Percentiles rank a stretch among this genome's conserved stretches.
These are phyloP conservation scores for Macaria liturata DNA, from an alignment of 2,888 invertebrate genomes.

Conservation along the genomic window DNA sequence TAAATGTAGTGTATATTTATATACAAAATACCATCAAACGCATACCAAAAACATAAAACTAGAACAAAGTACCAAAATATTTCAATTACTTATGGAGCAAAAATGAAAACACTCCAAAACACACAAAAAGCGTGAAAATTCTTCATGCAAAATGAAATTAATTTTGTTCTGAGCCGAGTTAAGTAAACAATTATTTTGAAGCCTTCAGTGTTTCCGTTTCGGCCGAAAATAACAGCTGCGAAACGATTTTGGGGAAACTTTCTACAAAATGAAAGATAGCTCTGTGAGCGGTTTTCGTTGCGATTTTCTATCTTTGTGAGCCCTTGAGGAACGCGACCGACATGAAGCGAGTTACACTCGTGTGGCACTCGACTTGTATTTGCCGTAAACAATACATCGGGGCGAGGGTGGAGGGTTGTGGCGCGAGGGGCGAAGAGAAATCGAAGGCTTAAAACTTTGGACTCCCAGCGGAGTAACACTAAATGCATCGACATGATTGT, in stretches of 20 bases:
- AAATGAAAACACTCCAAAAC: slow-evolving; percentile 14
- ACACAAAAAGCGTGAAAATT: slow-evolving; percentile 25
- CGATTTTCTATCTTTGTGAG: slow-evolving; percentile 13
- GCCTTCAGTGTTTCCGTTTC: slow-evolving; percentile 27
- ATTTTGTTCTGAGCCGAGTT: slow-evolving; percentile 31
- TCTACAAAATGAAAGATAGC: slow-evolving; percentile 20
- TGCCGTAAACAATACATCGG: slow-evolving; percentile 44
- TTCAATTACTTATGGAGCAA: background rate
- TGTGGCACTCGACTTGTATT: slow-evolving; percentile 37
- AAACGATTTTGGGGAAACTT: slow-evolving; percentile 22
- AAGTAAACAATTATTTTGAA: slow-evolving; percentile 30
- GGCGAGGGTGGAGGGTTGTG: slow-evolving; percentile 19
- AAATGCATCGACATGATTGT: too few relatives aligned
- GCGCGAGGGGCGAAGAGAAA: slow-evolving; percentile 32
- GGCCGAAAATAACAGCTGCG: slow-evolving; percentile 16
- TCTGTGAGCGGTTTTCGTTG: slow-evolving; percentile 17
- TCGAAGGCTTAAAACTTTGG: slow-evolving; percentile 48
- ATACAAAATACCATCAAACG: too few relatives aligned
- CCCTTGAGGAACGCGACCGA: slow-evolving; percentile 30
- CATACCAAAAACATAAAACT: too few relatives aligned
- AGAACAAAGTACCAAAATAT: too few relatives aligned
- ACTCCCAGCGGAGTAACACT: slow-evolving; percentile 40
- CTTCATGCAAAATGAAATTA: slow-evolving; percentile 30
- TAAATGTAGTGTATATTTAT: too few relatives aligned
- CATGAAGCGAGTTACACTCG: slow-evolving; percentile 37